Base-by-base conservation (phyloP, 2,113 vertebrate genomes). In the Dipodomys ordii region DNA sequence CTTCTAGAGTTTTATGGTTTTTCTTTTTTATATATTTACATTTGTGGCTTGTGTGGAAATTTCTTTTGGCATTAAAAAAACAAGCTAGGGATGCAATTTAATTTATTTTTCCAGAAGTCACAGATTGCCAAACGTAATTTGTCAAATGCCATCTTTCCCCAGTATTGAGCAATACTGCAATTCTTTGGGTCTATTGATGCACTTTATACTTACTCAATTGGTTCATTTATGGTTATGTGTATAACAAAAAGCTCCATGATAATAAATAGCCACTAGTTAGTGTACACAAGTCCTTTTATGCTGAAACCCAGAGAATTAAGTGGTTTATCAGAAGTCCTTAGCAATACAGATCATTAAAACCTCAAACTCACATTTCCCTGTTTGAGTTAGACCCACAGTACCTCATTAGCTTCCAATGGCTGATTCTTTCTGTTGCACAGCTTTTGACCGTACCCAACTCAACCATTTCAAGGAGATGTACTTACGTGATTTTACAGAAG, bases 51-150 rank as follows among this genome's bases (percentile, higher is more conserved):
- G 62, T 19, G 1, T 69, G 28, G 27, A 91, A 81, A 93, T 91
- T 94, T 90, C 88, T 89, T 84, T 96, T 83, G 53, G 16, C 77
- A 30, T 73, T 76, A 35, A 15, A 35, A 15, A 93, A 94, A 13
- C 39, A 93, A 87, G 49, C 9, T 83, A 79, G n/a, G 11, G 35
- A 23, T 72, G 10, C n/a, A 71, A 69, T 90, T 82, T 88, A 94
- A 28, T 73, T 68, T 82, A 83, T 84, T 87, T 91, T 44, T 23
- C 30, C 25, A 78, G 13, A 94, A 22, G 0, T 3, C 22, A 65
- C 27, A n/a, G 76, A 82, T 80, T n/a, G 25, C 9, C 28, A 92
- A 80, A 35, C 11, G 49, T 62, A 64, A 81, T 49, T 86, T 88
- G 16, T 89, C 53, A 83, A 89, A 68, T 95, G 49, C 13, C 2